These are phyloP conservation scores for Lamprologus speciosus DNA, from an alignment of 2,113 vertebrate species.

Conservation along the genomic window DNA sequence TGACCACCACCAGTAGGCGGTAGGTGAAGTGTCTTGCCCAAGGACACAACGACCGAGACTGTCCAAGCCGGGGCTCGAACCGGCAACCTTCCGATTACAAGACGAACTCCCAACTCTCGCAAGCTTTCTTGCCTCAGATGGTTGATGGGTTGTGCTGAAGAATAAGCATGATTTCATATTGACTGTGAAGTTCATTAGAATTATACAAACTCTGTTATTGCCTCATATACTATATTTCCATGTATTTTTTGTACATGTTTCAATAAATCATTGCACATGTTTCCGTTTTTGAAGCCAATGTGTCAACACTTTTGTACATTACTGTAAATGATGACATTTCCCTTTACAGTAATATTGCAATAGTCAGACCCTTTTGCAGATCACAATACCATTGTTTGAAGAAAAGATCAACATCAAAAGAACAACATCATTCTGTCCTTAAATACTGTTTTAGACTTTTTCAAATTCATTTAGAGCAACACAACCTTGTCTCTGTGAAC, in stretches of 20 bases:
- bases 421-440: background rate
- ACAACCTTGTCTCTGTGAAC: background rate
- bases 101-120: too few relatives aligned
- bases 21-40: too few relatives aligned
- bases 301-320: background rate
- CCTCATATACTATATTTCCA: background rate
- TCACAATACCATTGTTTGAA: background rate
- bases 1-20: too few relatives aligned
- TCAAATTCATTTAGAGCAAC: background rate
- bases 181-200: background rate
- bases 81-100: rapidly evolving
- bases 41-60: too few relatives aligned
- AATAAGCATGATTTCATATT: background rate
- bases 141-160: background rate
- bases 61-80: too few relatives aligned
- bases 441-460: background rate
- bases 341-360: background rate
- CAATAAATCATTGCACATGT: background rate
- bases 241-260: background rate
- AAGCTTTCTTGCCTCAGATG: background rate
- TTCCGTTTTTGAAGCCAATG: background rate
- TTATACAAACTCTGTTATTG: background rate
- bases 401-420: background rate
- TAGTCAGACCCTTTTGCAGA: background rate
- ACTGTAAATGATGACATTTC: background rate